Evolutionary conservation across 2,888 invertebrate genomes (phyloP), one percentile per base, ranked within the genome.

Genomic region (Dioctria rufipes): DNA sequence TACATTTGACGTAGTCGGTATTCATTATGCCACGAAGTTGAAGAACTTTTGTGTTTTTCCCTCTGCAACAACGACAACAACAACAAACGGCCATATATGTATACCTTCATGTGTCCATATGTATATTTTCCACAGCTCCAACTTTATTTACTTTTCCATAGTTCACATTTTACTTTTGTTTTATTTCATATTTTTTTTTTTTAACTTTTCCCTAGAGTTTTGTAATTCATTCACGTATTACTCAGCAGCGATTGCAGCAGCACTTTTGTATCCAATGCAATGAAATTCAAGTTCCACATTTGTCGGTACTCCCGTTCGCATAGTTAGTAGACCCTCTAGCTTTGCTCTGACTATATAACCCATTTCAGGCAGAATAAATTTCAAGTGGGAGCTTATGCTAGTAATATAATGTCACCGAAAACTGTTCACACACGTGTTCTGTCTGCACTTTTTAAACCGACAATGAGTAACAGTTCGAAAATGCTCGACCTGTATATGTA

Each of bases 171-270:
- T 51, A 51, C 11, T 9, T 51, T 51, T 51, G 11, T 51, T 51
- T 51, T 25, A 25, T 25, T 25, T 54, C 3, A n/a, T n/a, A 54
- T 61, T 39, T 37, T 61, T 60, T 61, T 25, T 4, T 61, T 61
- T 61, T 4, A 5, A 25, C n/a, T 61, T 61, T 61, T n/a, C 61
- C 2, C 4, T 4, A 61, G 4, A 61, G 61, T 61, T 61, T 61
- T 61, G 61, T 61, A 61, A 61, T 61, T 61, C 61, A 61, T 61
- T 61, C 61, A 61, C 61, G 61, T 61, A 61, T 61, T 61, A 61
- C 61, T 61, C 61, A 25, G 25, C 25, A 39, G 3, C 13, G 61
- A 61, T 61, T 61, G 61, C 61, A 61, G 61, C 61, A 61, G 61
- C 61, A 61, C 61, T 13, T 39, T 61, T 54, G 39, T 61, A 61